Evolutionary conservation across 1,140 invertebrate species (phyloP), one percentile per base, ranked within the genome.

Genomic region (Drosophila nigrodunni): DNA sequence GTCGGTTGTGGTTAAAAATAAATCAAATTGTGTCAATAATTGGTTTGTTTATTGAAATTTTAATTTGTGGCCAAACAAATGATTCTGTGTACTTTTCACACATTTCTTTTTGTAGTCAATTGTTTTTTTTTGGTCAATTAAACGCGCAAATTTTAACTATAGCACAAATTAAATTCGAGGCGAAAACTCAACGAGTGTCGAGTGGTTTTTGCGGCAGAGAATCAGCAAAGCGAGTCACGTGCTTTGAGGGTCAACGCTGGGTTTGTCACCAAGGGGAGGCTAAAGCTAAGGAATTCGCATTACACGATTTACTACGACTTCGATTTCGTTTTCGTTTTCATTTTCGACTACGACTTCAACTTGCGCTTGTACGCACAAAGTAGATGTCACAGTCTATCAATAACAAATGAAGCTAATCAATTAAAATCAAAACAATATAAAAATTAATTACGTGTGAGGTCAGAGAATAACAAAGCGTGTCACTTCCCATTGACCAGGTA

Each of bases 201-300:
- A 46, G 49, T 34, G 37, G 37, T 43, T 10, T 43, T 30, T 54
- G 50, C n/a, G 34, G 25, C 9, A 5, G 25, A 30, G n/a, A 50
- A 77, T 83, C 57, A 80, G 72, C 44, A n/a, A 85, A 46, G 30
- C 81, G 59, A 74, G 81, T 83, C 81, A 83, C 81, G 81, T 85
- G 73, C 77, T 43, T 18, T 64, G 65, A 85, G 81, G 81, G 80
- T 82, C 80, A 65, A 59, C 21, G 52, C 44, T 75, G 65, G 64
- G 57, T 60, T 25, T 49, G 77, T 55, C 66, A 49, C 65, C 80
- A 83, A 83, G 81, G 81, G 74, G 81, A 80, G 73, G 82, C 69
- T 80, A 52, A 72, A 37, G 59, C 50, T 41, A 55, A 83, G 59
- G 67, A 80, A 77, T 71, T 52, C 61, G 57, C 60, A 59, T 74